These are phyloP conservation scores for Lamellibrachia satsuma DNA, from an alignment of 2,888 invertebrate genomes.

Conservation along the genomic window DNA sequence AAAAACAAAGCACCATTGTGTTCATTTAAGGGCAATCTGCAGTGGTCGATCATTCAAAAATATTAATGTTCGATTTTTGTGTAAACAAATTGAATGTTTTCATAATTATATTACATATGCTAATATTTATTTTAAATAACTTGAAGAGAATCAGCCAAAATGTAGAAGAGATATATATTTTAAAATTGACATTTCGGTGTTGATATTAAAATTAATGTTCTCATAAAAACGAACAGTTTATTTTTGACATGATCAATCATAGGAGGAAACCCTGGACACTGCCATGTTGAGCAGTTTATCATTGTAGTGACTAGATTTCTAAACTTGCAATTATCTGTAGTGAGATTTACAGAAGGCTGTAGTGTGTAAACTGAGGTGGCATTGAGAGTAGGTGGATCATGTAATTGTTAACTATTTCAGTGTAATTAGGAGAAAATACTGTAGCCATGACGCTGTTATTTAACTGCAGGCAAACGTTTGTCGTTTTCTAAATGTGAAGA, in stretches of 20 bases:
- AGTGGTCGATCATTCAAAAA: background rate
- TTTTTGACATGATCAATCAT: background rate
- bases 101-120: background rate
- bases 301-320: background rate
- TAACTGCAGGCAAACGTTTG: background rate
- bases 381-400: background rate
- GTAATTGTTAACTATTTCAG: background rate
- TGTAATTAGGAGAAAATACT: background rate
- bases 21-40: background rate
- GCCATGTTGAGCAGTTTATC: background rate
- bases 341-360: background rate
- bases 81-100: background rate
- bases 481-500: background rate
- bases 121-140: background rate
- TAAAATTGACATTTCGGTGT: background rate
- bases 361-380: background rate
- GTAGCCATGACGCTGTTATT: background rate
- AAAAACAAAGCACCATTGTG: slow-evolving; percentile 8
- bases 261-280: slow-evolving; percentile 2
- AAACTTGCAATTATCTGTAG: background rate
- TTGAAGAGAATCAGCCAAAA: background rate
- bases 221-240: background rate
- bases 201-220: background rate
- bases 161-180: background rate
- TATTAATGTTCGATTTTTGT: background rate